These are phyloP conservation scores for Aplodontia rufa DNA, from an alignment of 2,113 vertebrate species.

Conservation along the genomic window DNA sequence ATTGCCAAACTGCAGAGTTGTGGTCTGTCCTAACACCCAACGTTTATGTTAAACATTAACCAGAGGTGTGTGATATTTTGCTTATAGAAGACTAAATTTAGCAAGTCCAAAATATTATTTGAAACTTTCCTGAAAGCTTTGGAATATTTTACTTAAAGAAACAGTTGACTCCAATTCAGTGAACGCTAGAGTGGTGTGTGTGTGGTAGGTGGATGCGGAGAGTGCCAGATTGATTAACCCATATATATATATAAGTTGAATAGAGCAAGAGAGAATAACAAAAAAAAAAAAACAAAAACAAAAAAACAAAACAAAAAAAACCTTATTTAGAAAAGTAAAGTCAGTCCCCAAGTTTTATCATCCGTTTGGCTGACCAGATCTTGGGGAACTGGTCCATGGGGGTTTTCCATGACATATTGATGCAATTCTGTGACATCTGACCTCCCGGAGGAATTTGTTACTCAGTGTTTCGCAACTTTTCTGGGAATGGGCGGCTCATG, in stretches of 20 bases:
- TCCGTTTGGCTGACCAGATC: neutral
- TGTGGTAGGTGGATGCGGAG: neutral
- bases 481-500: constrained; percentile 33
- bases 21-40: neutral
- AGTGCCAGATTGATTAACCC: neutral
- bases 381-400: neutral
- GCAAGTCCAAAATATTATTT: neutral
- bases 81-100: neutral
- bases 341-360: neutral
- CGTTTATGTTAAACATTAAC: neutral
- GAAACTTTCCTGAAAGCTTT: constrained; percentile 24
- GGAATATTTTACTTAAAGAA: neutral
- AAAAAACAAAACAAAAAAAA: neutral
- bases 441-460: constrained; percentile 58
- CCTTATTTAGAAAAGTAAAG: neutral
- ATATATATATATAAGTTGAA: neutral
- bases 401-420: constrained; percentile 54
- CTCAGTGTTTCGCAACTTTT: constrained; percentile 51
- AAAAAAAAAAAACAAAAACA: neutral
- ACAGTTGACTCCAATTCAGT: neutral
- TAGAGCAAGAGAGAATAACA: neutral
- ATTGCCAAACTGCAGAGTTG: neutral
- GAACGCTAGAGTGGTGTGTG: neutral
- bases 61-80: neutral
- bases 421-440: constrained; percentile 53